A percentile compares a stretch with the other conserved stretches of the same genome.
Evolutionary conservation across 2,888 invertebrate genomes (phyloP).

Genomic region (Aphidius colemani): DNA sequence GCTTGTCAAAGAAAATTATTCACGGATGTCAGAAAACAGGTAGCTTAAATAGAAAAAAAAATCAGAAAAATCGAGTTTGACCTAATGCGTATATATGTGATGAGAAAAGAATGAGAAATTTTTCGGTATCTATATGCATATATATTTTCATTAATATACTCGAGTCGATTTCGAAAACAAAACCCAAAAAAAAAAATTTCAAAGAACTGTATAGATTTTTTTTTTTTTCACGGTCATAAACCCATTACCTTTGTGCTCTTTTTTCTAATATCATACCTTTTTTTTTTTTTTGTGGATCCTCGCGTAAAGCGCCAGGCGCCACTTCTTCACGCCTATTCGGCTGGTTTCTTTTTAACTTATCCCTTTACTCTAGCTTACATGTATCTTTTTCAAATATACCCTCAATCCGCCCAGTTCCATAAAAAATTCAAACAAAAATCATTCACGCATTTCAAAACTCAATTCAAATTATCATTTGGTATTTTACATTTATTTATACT

Average conservation of each 20-base stretch:
- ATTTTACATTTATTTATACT: slow-evolving; percentile 4
- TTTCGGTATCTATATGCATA: slow-evolving; percentile 34
- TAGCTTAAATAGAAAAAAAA: slow-evolving; percentile 13
- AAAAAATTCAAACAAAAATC: slow-evolving; percentile 25
- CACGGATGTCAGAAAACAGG: slow-evolving; percentile 12
- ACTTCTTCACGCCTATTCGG: slow-evolving; percentile 50
- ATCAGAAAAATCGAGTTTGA: neutral
- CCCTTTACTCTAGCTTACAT: slow-evolving; percentile 3
- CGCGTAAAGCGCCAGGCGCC: slow-evolving; percentile 50
- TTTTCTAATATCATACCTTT: slow-evolving; percentile 31
- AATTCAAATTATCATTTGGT: slow-evolving; percentile 4
- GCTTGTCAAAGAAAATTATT: slow-evolving; percentile 1
- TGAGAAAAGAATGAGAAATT: slow-evolving; percentile 39
- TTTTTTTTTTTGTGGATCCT: slow-evolving; percentile 33
- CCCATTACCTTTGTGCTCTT: slow-evolving; percentile 21
- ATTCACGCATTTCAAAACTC: slow-evolving; percentile 20
- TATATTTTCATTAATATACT: neutral
- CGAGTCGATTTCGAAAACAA: slow-evolving; percentile 29
- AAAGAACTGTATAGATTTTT: slow-evolving; percentile 27
- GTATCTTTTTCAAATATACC: slow-evolving; percentile 18
- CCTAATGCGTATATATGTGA: neutral
- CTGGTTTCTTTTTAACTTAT: slow-evolving; percentile 22
- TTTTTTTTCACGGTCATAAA: slow-evolving; percentile 40
- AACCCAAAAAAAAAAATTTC: slow-evolving; percentile 15
- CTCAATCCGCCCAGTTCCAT: slow-evolving; percentile 16